These are phyloP conservation scores for Selene dorsalis DNA, from an alignment of 2,797 vertebrate genomes.

Conservation along the genomic window DNA sequence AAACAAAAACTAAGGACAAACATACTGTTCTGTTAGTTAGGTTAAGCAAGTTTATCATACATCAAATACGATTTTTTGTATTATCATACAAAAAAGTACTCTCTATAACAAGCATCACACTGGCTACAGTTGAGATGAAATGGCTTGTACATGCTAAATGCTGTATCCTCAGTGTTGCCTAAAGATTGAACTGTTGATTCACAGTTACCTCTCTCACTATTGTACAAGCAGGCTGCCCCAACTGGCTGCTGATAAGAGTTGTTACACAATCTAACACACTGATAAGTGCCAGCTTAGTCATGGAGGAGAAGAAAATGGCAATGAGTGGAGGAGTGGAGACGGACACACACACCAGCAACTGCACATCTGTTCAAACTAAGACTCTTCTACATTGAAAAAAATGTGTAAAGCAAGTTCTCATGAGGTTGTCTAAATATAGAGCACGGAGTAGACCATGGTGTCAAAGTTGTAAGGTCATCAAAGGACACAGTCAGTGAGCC, in stretches of 20 bases:
- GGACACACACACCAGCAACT: too few species aligned
- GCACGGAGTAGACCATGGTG: neutral
- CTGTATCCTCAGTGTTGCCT: neutral
- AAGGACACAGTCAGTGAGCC: slow-evolving; percentile 34
- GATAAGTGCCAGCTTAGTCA: slow-evolving; percentile 8
- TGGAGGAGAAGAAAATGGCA: neutral
- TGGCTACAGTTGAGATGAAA: neutral
- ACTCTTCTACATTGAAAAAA: neutral
- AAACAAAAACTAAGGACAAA: too few species aligned
- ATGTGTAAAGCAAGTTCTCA: neutral
- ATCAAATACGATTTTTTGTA: too few species aligned
- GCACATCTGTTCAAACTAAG: neutral
- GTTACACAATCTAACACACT: slow-evolving; percentile 49
- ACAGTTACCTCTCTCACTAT: slow-evolving; percentile 9
- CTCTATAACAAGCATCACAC: neutral
- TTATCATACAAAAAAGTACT: too few species aligned
- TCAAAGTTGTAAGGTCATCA: slow-evolving; percentile 23
- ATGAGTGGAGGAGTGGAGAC: neutral
- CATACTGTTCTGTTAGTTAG: neutral
- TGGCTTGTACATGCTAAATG: neutral
- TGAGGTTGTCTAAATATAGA: slow-evolving; percentile 49
- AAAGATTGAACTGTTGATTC: slow-evolving; percentile 15
- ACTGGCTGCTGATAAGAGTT: slow-evolving; percentile 55
- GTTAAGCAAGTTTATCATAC: too few species aligned
- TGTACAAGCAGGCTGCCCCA: slow-evolving; percentile 12